These are phyloP conservation scores for Tethya wilhelma DNA, from an alignment of 37 sponge, comb jelly and placozoan species.

Conservation along the genomic window DNA sequence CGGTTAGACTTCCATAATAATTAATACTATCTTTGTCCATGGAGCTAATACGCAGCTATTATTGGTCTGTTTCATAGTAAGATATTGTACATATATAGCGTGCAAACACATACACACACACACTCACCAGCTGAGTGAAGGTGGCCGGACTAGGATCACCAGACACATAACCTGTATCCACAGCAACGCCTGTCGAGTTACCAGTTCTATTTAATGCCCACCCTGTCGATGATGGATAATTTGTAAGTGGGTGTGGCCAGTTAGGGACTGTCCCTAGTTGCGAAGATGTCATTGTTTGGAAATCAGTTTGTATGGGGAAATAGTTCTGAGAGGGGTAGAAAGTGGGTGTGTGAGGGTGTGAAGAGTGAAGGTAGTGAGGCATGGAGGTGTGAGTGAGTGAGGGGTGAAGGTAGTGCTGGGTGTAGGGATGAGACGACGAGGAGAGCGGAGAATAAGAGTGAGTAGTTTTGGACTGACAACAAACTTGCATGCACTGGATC, in stretches of 20 bases:
- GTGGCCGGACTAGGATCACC: constrained; percentile 56
- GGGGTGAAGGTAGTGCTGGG: neutral
- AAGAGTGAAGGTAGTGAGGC: too few species aligned
- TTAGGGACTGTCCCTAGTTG: neutral
- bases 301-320: neutral
- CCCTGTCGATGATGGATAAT: too few species aligned
- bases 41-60: too few species aligned
- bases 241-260: neutral
- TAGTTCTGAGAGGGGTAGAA: constrained; percentile 6
- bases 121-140: constrained; percentile 4
- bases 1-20: too few species aligned
- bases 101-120: too few species aligned
- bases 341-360: constrained; percentile 1
- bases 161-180: constrained; percentile 65
- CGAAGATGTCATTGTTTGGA: too few species aligned
- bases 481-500: constrained; percentile 71
- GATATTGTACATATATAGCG: too few species aligned
- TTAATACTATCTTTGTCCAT: too few species aligned
- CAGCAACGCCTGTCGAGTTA: neutral
- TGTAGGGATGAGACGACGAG: neutral
- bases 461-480: constrained; percentile 19
- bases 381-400: constrained; percentile 24
- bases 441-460: constrained; percentile 9
- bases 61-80: too few species aligned
- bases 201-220: too few species aligned